phyloP scores from a whole-genome alignment of 2,113 vertebrate genomes.

The Oceanites oceanicus region DNA sequence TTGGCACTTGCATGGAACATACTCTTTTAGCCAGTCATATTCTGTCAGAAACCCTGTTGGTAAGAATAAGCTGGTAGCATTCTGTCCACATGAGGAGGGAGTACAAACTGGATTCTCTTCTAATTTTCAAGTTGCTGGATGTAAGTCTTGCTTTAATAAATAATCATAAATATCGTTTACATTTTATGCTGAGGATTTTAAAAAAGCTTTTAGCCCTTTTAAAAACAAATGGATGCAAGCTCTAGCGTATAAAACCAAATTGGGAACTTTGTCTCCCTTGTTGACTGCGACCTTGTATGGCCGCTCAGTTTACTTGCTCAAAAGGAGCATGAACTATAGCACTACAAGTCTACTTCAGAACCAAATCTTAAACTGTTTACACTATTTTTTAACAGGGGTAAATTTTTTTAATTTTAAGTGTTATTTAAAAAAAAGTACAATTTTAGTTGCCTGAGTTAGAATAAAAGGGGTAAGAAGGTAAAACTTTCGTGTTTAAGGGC shows the following conservation, averaged over 20 bases:
- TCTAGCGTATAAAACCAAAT: neutral
- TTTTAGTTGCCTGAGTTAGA: neutral
- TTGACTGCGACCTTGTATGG: neutral
- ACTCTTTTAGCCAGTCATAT: neutral
- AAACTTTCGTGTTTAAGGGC: neutral
- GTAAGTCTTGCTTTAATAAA: slow-evolving; percentile 15
- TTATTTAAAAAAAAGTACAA: neutral
- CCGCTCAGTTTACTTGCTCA: neutral
- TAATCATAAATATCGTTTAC: slow-evolving; percentile 23
- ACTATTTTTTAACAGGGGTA: neutral
- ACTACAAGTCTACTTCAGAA: neutral
- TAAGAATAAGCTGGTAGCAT: neutral
- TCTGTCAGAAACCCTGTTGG: neutral
- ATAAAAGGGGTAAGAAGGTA: neutral
- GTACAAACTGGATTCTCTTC: neutral
- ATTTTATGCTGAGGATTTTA: neutral
- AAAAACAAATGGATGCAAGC: neutral
- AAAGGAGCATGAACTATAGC: neutral
- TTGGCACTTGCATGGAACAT: neutral
- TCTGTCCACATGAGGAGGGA: slow-evolving; percentile 21
- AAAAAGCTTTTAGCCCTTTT: neutral
- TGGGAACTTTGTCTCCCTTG: neutral
- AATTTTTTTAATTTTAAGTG: neutral
- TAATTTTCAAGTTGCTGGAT: neutral
- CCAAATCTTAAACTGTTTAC: slow-evolving; percentile 46